A percentile compares a stretch with the other conserved stretches of the same genome.
Evolutionary conservation across 23 tunicate species (phyloP).

Genomic region (Styela clava): DNA sequence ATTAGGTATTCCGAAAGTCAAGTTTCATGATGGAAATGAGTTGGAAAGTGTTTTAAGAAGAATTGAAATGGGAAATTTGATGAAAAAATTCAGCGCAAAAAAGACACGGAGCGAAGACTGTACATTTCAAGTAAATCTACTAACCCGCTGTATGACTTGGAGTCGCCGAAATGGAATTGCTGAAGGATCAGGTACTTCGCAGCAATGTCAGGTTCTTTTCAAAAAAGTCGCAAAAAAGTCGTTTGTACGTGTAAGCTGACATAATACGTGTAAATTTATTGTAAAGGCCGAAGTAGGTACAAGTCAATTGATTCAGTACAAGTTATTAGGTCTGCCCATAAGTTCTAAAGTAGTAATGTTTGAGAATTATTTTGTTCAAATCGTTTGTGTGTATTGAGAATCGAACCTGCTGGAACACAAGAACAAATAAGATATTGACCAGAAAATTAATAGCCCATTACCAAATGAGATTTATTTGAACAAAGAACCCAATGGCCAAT

Average conservation of each 20-base stretch:
- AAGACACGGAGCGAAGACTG: constrained; percentile 58
- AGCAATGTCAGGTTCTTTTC: neutral
- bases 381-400: neutral
- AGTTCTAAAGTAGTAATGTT: too few relatives aligned
- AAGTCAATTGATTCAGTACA: neutral
- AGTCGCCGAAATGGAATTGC: neutral
- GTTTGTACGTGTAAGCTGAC: neutral
- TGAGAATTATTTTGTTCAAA: neutral
- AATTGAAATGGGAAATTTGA: constrained; percentile 73
- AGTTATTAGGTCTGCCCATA: neutral
- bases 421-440: neutral
- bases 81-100: constrained; percentile 54
- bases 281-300: neutral
- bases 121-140: constrained; percentile 77
- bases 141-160: constrained; percentile 77
- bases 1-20: constrained; percentile 52
- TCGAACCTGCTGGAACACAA: too few relatives aligned
- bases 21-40: constrained; percentile 47
- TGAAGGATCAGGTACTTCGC: neutral
- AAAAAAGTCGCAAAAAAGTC: neutral
- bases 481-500: neutral
- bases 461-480: neutral
- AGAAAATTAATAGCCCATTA: neutral
- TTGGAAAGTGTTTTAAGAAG: constrained; percentile 23
- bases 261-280: neutral